Evolutionary conservation across 2,797 vertebrate species (phyloP), one percentile per base, ranked within the genome.

Genomic region (Amazona ochrocephala): DNA sequence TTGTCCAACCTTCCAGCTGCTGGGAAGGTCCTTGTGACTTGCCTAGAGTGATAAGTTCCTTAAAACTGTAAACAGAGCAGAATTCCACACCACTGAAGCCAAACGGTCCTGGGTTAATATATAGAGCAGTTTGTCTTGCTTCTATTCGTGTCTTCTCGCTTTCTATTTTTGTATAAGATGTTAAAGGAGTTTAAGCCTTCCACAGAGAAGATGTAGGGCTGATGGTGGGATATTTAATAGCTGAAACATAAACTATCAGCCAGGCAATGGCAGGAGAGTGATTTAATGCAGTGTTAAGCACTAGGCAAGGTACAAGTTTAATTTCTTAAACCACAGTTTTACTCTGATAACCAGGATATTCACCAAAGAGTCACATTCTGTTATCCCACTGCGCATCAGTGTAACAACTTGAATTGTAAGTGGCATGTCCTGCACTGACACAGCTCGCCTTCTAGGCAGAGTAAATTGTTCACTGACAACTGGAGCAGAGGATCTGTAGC

Each of bases 161-260:
- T 74, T 66, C 32, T 95, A 51, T 77, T 96, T 96, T 87, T 85
- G 24, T 24, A 53, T 61, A 60, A 94, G 66, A 72, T 65, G 51
- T 85, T 73, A 73, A 71, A 95, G 87, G 86, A 87, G n/a, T 88
- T 91, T 60, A 91, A 95, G 53, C 65, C 54, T 94, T 92, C 64
- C 32, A n/a, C 68, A n/a, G 78, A 37, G 51, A 83, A 91, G 50
- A 80, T 21, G 21, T 8, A 37, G 58, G 62, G 62, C 48, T 74
- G 37, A 37, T 37, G 53, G 48, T 61, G 67, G 65, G 72, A 65
- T 87, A 17, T 86, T 81, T 84, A 74, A 56, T 64, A 82, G 56
- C 50, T 68, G 45, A 87, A 90, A 78, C 29, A 14, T 77, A 47
- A 53, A 82, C 34, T 77, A 56, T 50, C 75, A 91, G 62, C 66